Evolutionary conservation across 2,113 vertebrate species (phyloP), one percentile per base, ranked within the genome.

Genomic region (Epinephelus moara): DNA sequence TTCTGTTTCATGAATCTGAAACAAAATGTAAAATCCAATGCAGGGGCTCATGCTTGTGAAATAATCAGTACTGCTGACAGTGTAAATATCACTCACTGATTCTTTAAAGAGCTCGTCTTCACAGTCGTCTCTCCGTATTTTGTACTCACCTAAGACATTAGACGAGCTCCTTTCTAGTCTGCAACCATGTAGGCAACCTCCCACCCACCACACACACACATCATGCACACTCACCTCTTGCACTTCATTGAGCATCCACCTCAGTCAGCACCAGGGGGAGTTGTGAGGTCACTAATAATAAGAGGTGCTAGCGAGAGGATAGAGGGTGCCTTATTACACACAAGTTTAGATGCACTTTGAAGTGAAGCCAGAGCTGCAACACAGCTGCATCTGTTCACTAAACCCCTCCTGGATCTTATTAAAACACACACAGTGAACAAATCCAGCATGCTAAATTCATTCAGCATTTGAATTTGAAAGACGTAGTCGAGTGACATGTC

Each of bases 221-320:
- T 12, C 47, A 15, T 14, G 37, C 82, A 86, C 60, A 55, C 67
- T 72, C 72, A 81, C 55, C 64, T 12, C 60, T 61, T 69, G 80
- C 82, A 80, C 73, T 80, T 85, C 75, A 70, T 77, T 23, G 79
- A 82, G 80, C 75, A 82, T 84, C 78, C 82, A 80, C 82, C 87
- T 85, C 85, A 70, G 81, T 91, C 85, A 91, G 91, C 93, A 91
- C 88, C 86, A 90, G 91, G 88, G 92, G 91, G 92, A 89, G 91
- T 82, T 70, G 80, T 80, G 85, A 89, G 88, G 91, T 89, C 89
- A 75, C 69, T 81, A 78, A 75, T 85, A 75, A 86, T 83, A 47
- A 77, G 82, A 83, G 81, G 74, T 62, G 78, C 81, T 75, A 73
- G 85, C 74, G 85, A 72, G 81, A 55, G 76, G 59, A 82, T 77